Evolutionary conservation across 2,888 invertebrate genomes (phyloP).

Genomic region (Cheilosia vernalis): DNA sequence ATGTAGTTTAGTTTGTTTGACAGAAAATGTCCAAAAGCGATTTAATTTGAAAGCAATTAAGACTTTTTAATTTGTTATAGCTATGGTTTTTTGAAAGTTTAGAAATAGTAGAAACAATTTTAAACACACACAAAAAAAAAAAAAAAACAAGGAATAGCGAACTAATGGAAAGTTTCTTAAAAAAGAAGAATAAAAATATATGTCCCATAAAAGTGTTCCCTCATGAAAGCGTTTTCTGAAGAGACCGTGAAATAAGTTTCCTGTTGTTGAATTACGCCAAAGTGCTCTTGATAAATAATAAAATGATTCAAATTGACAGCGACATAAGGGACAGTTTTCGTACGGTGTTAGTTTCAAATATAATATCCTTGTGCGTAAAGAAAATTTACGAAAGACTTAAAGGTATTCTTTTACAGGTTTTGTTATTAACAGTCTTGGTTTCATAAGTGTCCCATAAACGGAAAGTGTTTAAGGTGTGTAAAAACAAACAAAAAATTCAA

Average conservation of each 20-base stretch:
- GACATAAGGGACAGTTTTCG: background rate
- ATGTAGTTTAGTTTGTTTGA: no score
- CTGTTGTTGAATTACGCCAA: background rate
- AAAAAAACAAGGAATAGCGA: background rate
- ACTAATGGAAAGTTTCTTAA: background rate
- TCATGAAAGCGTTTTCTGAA: background rate
- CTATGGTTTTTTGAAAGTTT: no score
- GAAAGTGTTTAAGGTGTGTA: no score
- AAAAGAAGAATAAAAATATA: background rate
- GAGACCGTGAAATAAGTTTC: background rate
- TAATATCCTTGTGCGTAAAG: background rate
- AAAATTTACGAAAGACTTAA: background rate
- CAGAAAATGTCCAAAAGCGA: no score
- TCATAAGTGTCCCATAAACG: no score
- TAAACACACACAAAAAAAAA: no score
- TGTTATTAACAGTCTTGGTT: background rate
- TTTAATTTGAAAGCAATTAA: no score
- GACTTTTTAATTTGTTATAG: no score
- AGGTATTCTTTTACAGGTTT: background rate
- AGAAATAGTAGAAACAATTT: no score
- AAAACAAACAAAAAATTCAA: no score
- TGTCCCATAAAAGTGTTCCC: constrained; percentile 3
- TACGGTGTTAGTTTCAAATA: background rate
- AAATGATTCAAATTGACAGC: background rate
- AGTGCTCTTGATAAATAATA: constrained; percentile 14